A percentile compares a stretch with the other conserved stretches of the same genome.
These are phyloP conservation scores for Ictalurus punctatus DNA, from an alignment of 2,113 vertebrate genomes.

Conservation along the genomic window DNA sequence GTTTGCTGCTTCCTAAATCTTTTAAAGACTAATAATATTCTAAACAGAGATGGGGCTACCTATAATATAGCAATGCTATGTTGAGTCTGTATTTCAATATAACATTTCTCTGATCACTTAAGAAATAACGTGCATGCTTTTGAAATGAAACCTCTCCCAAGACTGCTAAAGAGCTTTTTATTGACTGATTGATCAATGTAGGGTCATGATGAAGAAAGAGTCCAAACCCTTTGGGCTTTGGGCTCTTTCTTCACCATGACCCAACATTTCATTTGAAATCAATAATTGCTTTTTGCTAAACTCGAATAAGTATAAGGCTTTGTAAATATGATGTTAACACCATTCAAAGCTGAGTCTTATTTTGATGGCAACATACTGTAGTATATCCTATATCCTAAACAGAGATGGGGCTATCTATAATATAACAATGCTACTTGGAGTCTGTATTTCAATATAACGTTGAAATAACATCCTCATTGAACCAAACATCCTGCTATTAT, in stretches of 20 bases:
- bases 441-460: no score
- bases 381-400: neutral
- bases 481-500: constrained; percentile 14
- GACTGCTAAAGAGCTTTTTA: constrained; percentile 14
- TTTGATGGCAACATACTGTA: neutral
- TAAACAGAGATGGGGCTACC: neutral
- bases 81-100: neutral
- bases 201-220: neutral
- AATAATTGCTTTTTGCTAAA: constrained; percentile 29
- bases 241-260: no score
- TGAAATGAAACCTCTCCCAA: neutral
- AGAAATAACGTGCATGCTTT: neutral
- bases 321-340: neutral
- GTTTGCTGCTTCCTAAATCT: constrained; percentile 10
- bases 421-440: no score
- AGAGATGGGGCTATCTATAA: no score
- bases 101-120: neutral
- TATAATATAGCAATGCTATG: neutral
- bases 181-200: constrained; percentile 13
- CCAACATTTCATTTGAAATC: neutral
- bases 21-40: constrained; percentile 1
- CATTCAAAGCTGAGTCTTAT: neutral
- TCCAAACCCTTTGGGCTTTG: neutral
- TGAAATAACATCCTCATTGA: neutral
- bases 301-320: neutral